Conservation (phyloP, 2,797 vertebrate genomes). For the Hafferia zeledoni region DNA sequence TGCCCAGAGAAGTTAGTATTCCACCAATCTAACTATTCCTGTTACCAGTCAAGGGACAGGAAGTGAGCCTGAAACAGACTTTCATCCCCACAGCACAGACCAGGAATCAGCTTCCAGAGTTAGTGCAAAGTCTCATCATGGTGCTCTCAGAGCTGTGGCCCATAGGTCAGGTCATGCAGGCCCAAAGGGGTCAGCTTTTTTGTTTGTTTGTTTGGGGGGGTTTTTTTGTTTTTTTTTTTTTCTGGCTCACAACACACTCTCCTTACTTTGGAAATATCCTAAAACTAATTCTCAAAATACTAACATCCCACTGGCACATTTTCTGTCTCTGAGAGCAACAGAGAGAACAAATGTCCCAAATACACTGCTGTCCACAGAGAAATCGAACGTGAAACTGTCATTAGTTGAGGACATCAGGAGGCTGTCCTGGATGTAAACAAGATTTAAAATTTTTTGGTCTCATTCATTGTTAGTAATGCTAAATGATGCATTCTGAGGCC, state of each 20-base stretch:
- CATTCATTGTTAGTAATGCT: background rate
- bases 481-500: background rate
- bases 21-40: background rate
- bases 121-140: accelerated
- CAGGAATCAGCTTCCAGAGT: background rate
- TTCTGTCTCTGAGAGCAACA: background rate
- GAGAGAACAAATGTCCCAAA: background rate
- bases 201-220: no score
- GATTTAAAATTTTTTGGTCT: background rate
- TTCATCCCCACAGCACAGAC: background rate
- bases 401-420: background rate
- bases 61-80: background rate
- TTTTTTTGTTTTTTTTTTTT: background rate
- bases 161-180: accelerated
- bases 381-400: background rate
- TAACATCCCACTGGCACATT: accelerated
- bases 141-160: accelerated
- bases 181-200: background rate
- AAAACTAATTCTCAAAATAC: background rate
- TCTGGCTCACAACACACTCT: background rate
- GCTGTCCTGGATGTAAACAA: background rate
- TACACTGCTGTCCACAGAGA: background rate
- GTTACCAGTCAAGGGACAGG: background rate
- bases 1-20: background rate
- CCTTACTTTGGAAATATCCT: background rate